phyloP scores from a whole-genome alignment of 2,888 invertebrate species.

The Tholera decimalis region DNA sequence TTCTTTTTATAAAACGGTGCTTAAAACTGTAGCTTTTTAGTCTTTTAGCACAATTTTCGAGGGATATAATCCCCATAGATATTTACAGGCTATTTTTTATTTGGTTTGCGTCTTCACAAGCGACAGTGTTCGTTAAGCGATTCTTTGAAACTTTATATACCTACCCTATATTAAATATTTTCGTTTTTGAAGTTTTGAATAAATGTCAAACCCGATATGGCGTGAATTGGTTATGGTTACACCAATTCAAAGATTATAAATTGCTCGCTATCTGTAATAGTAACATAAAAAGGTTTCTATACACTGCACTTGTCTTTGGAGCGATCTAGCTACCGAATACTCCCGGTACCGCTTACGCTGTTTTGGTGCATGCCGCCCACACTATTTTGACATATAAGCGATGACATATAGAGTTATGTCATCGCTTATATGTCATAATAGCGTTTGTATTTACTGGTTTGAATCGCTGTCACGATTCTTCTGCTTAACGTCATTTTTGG shows the following conservation, averaged over 20 bases:
- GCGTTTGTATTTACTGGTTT: not conserved
- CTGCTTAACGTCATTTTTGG: no score
- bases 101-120: conserved; percentile 25
- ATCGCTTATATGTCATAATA: not conserved
- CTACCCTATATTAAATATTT: conserved; percentile 16
- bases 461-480: not conserved
- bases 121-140: not conserved
- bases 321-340: no score
- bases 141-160: conserved; percentile 12
- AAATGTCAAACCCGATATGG: not conserved
- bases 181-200: not conserved
- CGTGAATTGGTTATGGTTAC: conserved; percentile 6
- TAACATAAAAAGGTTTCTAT: no score
- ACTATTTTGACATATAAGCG: no score
- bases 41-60: conserved; percentile 53
- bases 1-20: conserved; percentile 49
- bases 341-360: no score
- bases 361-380: no score
- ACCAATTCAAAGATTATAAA: no score
- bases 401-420: no score
- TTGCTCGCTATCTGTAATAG: no score
- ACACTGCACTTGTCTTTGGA: no score
- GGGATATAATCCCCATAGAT: conserved; percentile 58
- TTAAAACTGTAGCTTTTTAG: conserved; percentile 31
- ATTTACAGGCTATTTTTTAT: conserved; percentile 33